Conservation (phyloP, 1,140 invertebrate species). For the Apis laboriosa region DNA sequence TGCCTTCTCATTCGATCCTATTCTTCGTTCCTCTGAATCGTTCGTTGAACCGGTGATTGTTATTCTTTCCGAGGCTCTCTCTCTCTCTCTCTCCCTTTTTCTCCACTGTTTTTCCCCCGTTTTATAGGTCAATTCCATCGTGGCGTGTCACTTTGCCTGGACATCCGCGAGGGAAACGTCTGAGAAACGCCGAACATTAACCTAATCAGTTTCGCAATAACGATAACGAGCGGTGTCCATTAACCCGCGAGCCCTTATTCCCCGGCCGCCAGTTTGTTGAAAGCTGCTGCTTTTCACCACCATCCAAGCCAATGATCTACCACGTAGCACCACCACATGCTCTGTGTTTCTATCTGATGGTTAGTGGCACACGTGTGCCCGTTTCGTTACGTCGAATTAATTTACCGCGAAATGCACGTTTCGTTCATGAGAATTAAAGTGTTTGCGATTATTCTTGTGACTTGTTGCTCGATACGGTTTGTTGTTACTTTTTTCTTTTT, state of each 20-base stretch:
- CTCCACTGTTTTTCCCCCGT: not conserved
- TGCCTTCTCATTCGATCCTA: constrained; percentile 38
- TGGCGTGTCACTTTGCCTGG: not conserved
- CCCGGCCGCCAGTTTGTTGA: constrained; percentile 4
- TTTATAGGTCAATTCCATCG: not conserved
- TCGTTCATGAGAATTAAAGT: no score
- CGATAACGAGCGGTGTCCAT: constrained; percentile 52
- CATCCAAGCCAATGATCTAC: not conserved
- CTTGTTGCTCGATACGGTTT: no score
- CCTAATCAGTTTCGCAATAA: constrained; percentile 36
- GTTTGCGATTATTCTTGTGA: no score
- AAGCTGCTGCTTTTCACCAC: constrained; percentile 13
- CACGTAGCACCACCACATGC: constrained; percentile 26
- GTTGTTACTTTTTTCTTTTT: no score
- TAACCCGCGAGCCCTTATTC: constrained; percentile 21
- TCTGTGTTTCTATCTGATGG: not conserved
- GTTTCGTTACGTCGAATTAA: no score
- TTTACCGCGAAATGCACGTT: no score
- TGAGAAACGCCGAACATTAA: constrained; percentile 19
- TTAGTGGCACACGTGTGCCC: no score
- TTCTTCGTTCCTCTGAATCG: not conserved
- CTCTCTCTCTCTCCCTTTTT: no score
- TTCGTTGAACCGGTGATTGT: not conserved
- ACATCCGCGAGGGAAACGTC: constrained; percentile 17
- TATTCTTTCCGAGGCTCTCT: not conserved